Evolutionary conservation across 2,113 vertebrate species (phyloP).

Genomic region (Sinocyclocheilus anophthalmus): DNA sequence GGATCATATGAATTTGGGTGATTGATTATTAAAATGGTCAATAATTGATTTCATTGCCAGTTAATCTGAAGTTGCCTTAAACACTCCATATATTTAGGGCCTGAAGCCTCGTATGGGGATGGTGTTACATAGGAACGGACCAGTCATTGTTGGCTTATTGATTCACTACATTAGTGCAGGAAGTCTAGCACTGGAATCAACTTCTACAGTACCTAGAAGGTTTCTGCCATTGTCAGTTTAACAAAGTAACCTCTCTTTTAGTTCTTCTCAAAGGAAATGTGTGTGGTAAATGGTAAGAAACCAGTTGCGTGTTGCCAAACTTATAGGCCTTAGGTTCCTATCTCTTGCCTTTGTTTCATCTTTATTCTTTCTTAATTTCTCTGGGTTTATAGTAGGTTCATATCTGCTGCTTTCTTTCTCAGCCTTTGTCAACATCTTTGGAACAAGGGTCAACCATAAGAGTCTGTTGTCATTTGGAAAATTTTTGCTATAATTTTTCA

Average conservation of each 20-base stretch:
- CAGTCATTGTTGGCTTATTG: conserved; percentile 17
- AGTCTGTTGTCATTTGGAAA: conserved; percentile 49
- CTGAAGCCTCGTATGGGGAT: conserved; percentile 5
- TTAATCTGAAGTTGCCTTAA: conserved; percentile 91
- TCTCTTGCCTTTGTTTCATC: conserved; percentile 62
- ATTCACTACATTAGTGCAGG: conserved; percentile 14
- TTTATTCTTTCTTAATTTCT: conserved; percentile 63
- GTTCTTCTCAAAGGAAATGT: conserved; percentile 49
- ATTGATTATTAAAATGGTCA: conserved; percentile 3
- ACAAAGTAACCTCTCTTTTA: conserved; percentile 59
- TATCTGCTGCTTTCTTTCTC: conserved; percentile 47
- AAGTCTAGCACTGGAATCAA: conserved; percentile 25
- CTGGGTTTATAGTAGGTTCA: conserved; percentile 47
- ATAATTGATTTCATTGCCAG: conserved; percentile 26
- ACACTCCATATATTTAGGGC: conserved; percentile 83
- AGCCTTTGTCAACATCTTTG: background rate
- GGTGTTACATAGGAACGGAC: background rate
- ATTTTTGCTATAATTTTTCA: background rate
- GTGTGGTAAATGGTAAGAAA: conserved; percentile 58
- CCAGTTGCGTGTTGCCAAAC: conserved; percentile 74
- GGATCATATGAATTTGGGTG: conserved; percentile 18
- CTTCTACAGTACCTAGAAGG: conserved; percentile 69
- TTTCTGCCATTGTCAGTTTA: conserved; percentile 75
- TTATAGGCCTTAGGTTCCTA: conserved; percentile 73
- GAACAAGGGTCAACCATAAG: conserved; percentile 54